These are phyloP conservation scores for Cavia aperea DNA, from an alignment of 2,113 vertebrate species.

Conservation along the genomic window DNA sequence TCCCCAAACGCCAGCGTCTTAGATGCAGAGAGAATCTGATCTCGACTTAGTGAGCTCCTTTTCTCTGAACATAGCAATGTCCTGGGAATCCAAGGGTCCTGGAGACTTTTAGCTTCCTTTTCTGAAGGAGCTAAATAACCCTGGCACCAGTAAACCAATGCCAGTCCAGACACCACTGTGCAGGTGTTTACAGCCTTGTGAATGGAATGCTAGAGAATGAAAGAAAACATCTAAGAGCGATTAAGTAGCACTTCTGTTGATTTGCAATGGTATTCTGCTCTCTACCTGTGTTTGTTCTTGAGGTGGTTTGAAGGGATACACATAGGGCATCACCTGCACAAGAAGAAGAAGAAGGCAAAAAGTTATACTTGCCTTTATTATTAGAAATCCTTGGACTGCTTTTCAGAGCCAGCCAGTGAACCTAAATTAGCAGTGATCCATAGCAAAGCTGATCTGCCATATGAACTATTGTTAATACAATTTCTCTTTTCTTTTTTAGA, in stretches of 20 bases:
- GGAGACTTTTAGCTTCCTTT: neutral
- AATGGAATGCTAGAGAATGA: neutral
- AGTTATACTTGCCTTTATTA: neutral
- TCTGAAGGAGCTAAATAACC: neutral
- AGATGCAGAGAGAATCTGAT: neutral
- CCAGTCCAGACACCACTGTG: neutral
- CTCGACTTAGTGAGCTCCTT: neutral
- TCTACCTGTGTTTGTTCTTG: conserved; percentile 60
- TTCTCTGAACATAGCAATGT: neutral
- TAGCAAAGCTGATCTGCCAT: neutral
- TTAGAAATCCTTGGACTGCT: neutral
- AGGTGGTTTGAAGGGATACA: conserved; percentile 50
- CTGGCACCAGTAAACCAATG: neutral
- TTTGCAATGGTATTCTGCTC: neutral
- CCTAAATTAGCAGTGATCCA: neutral
- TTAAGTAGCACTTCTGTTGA: neutral
- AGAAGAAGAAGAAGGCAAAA: neutral
- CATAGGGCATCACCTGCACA: conserved; percentile 30
- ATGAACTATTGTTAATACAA: neutral
- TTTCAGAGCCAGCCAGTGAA: neutral
- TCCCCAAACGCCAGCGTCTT: neutral
- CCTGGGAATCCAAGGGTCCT: neutral
- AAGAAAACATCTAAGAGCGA: neutral
- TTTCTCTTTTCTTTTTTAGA: neutral
- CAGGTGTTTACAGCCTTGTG: neutral